Base-by-base conservation (phyloP, 2,888 invertebrate genomes). In the Polydrusus pterygomalis region DNA sequence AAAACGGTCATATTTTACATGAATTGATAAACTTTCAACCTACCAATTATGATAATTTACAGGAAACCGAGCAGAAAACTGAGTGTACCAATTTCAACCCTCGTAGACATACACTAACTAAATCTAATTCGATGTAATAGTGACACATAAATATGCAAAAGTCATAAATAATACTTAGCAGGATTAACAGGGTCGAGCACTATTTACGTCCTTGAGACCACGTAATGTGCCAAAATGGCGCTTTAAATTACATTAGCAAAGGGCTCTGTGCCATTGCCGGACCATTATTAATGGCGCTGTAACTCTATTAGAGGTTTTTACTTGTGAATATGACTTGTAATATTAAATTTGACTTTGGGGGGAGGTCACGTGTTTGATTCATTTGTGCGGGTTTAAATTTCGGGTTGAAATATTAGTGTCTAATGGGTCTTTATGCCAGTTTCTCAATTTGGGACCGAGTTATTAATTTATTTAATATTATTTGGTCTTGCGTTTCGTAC, bases 121-220 rank as follows among this genome's bases (percentile, higher is more conserved):
- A 63, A 64, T 63, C 64, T 25, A 63, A 63, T 63, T 54, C 40
- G 43, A 69, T 40, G 25, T 54, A 65, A 65, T 60, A 64, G 49
- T 63, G 72, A 72, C 64, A 60, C 60, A 68, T 77, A 79, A 79
- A 78, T 76, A 79, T 78, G 71, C 78, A 76, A 79, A 60, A 75
- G 83, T 79, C 79, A 85, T 86, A 85, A 86, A 86, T 86, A 85
- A 84, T 84, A 83, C 85, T 85, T 84, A 83, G 84, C 82, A 81
- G 83, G 84, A 84, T 85, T 85, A 85, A 79, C 80, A 79, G 81
- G 82, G 82, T 82, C 78, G 80, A 81, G 78, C 75, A 78, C 70
- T 78, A 75, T 78, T 77, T 78, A 76, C 78, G 75, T 81, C 81
- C 80, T 80, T 82, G 81, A 79, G 82, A 80, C 80, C 74, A 80